Evolutionary conservation across 2,113 vertebrate species (phyloP), one percentile per base, ranked within the genome.

Genomic region (Petrocephalus zakoni): DNA sequence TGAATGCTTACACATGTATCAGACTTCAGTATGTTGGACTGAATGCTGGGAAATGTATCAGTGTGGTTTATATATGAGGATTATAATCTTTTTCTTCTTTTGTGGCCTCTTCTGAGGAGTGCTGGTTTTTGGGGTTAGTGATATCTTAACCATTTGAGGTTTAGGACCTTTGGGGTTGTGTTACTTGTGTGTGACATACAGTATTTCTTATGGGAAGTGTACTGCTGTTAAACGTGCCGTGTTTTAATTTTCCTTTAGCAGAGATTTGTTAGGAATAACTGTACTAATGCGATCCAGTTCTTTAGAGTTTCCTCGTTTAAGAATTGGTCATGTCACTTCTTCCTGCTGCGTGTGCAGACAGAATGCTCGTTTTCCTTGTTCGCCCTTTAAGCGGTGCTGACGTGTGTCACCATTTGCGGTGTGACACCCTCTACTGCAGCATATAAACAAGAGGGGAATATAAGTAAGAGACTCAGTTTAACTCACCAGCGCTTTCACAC

Each of bases 221-320:
- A 93, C 93, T 93, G 93, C 93, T 94, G 94, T 95, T 93, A 95
- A 94, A 92, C 92, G 93, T 96, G 92, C 93, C 90, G 90, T 91
- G 90, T 92, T 94, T 91, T 88, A 85, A 83, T 91, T 94, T 90
- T 91, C 90, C 68, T 89, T 92, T 90, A 89, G 87, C 19, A 84
- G 88, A 81, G 75, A 87, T 25, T 53, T 81, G 25, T 78, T 47
- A 55, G 56, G 5, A 46, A 88, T 42, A 53, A 56, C 68, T 9
- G 87, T 68, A 15, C 58, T 47, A 68, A 21, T 61, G 25, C 56
- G 11, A n/a, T 83, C 46, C 81, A 46, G 81, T 83, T 22, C 7
- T 83, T n/a, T 83, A 49, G 81, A n/a, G 81, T n/a, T 22, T 49
- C 22, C 22, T 22, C 81, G 42, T 37, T 81, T 81, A 42, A 46